Base-by-base conservation (phyloP, 1,140 invertebrate genomes). In the Tetraneura akinire region DNA sequence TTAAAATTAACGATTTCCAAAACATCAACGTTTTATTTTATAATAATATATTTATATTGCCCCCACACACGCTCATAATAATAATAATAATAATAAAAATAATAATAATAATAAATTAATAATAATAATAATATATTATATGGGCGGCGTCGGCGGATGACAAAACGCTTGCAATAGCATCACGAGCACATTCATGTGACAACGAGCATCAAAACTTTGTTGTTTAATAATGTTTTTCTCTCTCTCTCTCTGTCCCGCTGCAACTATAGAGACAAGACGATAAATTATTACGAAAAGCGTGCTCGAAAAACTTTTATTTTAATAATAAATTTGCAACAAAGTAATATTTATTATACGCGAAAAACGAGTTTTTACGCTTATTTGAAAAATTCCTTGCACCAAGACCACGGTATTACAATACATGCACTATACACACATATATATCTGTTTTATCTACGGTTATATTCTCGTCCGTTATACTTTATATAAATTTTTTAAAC, bases 241-340 rank as follows among this genome's bases (percentile, higher is more conserved):
- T 8, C 32, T 8, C 32, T 4, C 32, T 8, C 32, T 4, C 32
- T 37, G 21, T 29, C 18, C 23, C 71, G 10, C 49, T 29, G 51
- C 21, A n/a, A n/a, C 3, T 37, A 37, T 37, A 37, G 32, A 76
- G 55, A 76, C 73, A 45, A 76, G 73, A 76, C 73, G 55, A 76
- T 76, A 76, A 76, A 76, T 76, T 76, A 74, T 53, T 74, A 45
- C 57, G 47, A 57, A 45, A n/a, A 42, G 73, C 73, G 73, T 29
- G 55, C 73, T 76, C 29, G 51, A 76, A 76, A 76, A 74, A 57
- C 37, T 76, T 76, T 76, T 76, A 21, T 76, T 76, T 76, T 76
- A 76, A 76, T 76, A 76, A 76, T 76, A 76, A 76, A 76, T 76
- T 76, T 57, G 29, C 37, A 49, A 55, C 71, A 74, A 74, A 74